Base-by-base conservation (phyloP, 2,888 invertebrate genomes). In the Mycogona germanica region DNA sequence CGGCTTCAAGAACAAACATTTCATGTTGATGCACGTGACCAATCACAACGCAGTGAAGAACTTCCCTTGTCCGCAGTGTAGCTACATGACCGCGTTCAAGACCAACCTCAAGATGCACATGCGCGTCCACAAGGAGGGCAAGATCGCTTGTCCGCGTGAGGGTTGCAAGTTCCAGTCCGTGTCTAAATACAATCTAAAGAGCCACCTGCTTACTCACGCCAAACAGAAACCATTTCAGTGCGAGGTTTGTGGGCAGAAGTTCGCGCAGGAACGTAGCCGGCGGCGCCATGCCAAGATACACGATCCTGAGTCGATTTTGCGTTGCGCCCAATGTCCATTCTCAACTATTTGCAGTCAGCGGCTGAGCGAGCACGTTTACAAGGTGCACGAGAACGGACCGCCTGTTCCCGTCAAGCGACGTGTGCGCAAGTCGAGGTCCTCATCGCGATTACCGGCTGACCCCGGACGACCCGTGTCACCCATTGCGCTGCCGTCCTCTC, bases 1-100 rank as follows among this genome's bases (percentile, higher is more conserved):
- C 56, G 74, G 73, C 0, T 77, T 77, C 62, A 77, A 77, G 59
- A 76, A 76, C 76, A 77, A 76, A 50, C 76, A 76, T 61, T 75
- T 76, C 0, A 66, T 77, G 0, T 74, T 70, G 55, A 73, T 74
- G 28, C 78, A 78, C 61, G 68, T 76, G 64, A 68, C 75, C 60
- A 64, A 70, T 32, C 70, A 77, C 61, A 73, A 72, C 50, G 67
- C 81, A 49, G 76, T 66, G 23, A 76, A 75, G 57, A 72, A 74
- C 54, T 74, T 75, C 66, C 66, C 76, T 3, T 77, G 77, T 63
- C 76, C 76, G 62, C 71, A 75, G 26, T 77, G 77, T 60, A 77
- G 77, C 1, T 77, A 75, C 58, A 73, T 75, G 38, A 76, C 76
- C 0, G 74, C 74, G 0, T 75, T 76, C 57, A 73, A 75, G 64